Conservation (phyloP, 1,140 invertebrate species). For the Polypedilum pembai region DNA sequence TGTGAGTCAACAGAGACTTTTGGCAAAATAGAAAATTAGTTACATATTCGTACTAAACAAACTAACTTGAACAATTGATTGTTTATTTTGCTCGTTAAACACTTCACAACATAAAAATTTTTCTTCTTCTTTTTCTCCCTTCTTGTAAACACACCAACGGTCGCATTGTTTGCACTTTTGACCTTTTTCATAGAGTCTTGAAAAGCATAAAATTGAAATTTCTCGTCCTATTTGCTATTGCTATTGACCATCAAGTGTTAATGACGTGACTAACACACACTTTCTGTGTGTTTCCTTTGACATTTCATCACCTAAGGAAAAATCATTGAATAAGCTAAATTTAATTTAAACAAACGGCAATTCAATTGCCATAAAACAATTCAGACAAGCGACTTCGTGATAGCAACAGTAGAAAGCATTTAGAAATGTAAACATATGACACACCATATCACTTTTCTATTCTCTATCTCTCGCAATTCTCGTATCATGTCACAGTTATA, state of each 20-base stretch:
- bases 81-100: conserved; percentile 11
- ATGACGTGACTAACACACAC: neutral
- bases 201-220: neutral
- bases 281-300: too few relatives aligned
- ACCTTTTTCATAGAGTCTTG: neutral
- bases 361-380: too few relatives aligned
- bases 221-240: neutral
- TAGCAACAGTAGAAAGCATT: too few relatives aligned
- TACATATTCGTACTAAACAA: conserved; percentile 9
- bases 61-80: neutral
- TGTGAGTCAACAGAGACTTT: neutral
- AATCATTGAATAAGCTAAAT: too few relatives aligned
- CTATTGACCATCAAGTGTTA: neutral
- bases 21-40: neutral
- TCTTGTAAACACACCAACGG: neutral
- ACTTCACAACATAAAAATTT: neutral
- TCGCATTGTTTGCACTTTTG: conserved; percentile 11
- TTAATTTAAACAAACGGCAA: too few relatives aligned
- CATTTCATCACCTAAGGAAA: too few relatives aligned
- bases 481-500: too few relatives aligned
- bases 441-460: too few relatives aligned
- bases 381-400: too few relatives aligned
- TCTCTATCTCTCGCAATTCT: too few relatives aligned
- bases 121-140: too few relatives aligned
- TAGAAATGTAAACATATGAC: too few relatives aligned